Evolutionary conservation across 1,140 invertebrate genomes (phyloP).

Genomic region (Drosophila ogumai): DNA sequence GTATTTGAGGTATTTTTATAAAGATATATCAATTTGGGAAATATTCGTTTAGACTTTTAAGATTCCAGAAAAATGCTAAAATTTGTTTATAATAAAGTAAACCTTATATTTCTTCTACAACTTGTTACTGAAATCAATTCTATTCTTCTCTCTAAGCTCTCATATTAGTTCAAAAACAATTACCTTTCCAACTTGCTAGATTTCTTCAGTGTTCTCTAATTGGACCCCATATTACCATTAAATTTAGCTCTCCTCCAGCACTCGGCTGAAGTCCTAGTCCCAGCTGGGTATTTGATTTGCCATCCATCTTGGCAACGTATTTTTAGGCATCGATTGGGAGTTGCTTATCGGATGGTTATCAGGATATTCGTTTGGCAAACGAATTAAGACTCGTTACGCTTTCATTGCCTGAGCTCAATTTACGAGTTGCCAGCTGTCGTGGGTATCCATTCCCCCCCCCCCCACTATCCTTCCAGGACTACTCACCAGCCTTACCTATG

Average conservation of each 20-base stretch:
- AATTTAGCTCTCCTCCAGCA: background rate
- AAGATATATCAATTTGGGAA: too few relatives aligned
- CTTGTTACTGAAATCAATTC: too few relatives aligned
- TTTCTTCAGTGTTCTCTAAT: too few relatives aligned
- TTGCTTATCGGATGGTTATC: slow-evolving; percentile 43
- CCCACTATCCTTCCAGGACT: slow-evolving; percentile 1
- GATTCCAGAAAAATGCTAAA: too few relatives aligned
- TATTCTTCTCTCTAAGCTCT: too few relatives aligned
- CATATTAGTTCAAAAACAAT: background rate
- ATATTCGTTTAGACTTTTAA: too few relatives aligned
- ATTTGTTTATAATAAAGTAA: too few relatives aligned
- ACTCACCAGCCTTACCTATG: slow-evolving; percentile 29
- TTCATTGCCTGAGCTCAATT: slow-evolving; percentile 74
- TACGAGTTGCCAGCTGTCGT: slow-evolving; percentile 64
- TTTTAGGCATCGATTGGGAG: slow-evolving; percentile 23
- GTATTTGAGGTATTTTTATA: too few relatives aligned
- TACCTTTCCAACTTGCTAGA: background rate
- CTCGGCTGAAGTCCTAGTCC: background rate
- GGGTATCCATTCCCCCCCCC: background rate
- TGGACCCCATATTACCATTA: background rate
- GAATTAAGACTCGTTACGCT: slow-evolving; percentile 79
- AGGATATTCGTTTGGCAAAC: slow-evolving; percentile 60
- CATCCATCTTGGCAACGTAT: slow-evolving; percentile 28
- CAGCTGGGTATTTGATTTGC: slow-evolving; percentile 49
- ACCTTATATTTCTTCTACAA: too few relatives aligned